A percentile compares a stretch with the other conserved stretches of the same genome.
Conservation (phyloP, 2,888 invertebrate genomes). For the Chorisops tibialis region DNA sequence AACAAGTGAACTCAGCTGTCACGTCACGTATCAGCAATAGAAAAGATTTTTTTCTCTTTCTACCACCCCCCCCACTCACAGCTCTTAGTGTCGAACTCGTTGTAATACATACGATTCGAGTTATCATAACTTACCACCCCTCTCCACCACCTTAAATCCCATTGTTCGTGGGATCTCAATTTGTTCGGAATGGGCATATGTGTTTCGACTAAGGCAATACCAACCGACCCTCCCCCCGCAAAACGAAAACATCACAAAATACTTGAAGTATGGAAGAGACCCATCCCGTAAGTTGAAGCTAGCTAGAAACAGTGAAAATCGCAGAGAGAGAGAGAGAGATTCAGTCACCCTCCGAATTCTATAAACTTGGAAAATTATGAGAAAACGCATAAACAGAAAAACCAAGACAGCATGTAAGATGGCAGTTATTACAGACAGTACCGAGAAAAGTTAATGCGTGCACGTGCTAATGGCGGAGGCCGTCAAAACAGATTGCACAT, state of each 20-base stretch:
- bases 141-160: background rate
- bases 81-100: constrained; percentile 16
- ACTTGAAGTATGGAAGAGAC: no score
- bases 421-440: constrained; percentile 9
- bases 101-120: constrained; percentile 21
- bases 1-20: constrained; percentile 32
- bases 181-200: no score
- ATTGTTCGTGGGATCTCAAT: no score
- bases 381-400: constrained; percentile 29
- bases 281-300: no score
- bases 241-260: no score
- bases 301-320: no score
- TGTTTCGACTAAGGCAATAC: no score
- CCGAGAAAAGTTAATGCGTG: constrained; percentile 44
- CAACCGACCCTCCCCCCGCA: no score
- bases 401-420: background rate
- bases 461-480: constrained; percentile 50
- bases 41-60: constrained; percentile 29
- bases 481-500: constrained; percentile 36
- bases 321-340: no score
- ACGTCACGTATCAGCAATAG: constrained; percentile 32
- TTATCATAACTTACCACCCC: constrained; percentile 22
- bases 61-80: constrained; percentile 3
- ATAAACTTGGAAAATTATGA: constrained; percentile 33
- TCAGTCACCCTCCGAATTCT: constrained; percentile 24